phyloP scores from a whole-genome alignment of 2,888 invertebrate species.

The Mythimna albipuncta region DNA sequence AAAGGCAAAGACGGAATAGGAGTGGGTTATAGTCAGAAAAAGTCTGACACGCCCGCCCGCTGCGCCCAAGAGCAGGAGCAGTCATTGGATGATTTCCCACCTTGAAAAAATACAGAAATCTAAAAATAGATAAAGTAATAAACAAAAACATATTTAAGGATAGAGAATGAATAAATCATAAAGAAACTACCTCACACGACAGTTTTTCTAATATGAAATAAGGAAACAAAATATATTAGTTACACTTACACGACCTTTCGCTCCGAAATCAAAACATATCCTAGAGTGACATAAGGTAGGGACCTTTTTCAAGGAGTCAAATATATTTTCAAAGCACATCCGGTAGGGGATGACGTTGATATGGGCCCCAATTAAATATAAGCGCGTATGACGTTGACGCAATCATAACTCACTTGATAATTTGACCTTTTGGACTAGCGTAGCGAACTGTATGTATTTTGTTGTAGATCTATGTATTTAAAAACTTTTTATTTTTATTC shows the following conservation, averaged over 20 bases:
- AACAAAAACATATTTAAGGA: neutral
- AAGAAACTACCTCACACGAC: neutral
- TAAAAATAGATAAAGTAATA: neutral
- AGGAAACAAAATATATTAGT: conserved; percentile 30
- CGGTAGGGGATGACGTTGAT: conserved; percentile 60
- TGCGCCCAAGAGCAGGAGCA: no score
- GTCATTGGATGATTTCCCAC: no score
- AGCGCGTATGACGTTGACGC: conserved; percentile 49
- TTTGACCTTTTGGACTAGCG: conserved; percentile 30
- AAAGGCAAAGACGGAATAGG: no score
- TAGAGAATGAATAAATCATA: neutral
- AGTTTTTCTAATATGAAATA: neutral
- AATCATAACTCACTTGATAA: conserved; percentile 63
- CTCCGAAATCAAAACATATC: conserved; percentile 39
- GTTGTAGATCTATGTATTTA: neutral
- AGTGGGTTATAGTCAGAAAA: no score
- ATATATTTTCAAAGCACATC: conserved; percentile 60
- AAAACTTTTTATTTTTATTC: neutral
- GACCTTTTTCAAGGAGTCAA: conserved; percentile 60
- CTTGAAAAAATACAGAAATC: neutral
- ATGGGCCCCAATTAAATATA: conserved; percentile 64
- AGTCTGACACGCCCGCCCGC: no score
- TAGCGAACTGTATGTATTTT: neutral
- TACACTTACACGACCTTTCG: conserved; percentile 35
- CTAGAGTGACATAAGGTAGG: conserved; percentile 36